Base-by-base conservation (phyloP, 2,888 invertebrate genomes). In the Agrotis segetum region DNA sequence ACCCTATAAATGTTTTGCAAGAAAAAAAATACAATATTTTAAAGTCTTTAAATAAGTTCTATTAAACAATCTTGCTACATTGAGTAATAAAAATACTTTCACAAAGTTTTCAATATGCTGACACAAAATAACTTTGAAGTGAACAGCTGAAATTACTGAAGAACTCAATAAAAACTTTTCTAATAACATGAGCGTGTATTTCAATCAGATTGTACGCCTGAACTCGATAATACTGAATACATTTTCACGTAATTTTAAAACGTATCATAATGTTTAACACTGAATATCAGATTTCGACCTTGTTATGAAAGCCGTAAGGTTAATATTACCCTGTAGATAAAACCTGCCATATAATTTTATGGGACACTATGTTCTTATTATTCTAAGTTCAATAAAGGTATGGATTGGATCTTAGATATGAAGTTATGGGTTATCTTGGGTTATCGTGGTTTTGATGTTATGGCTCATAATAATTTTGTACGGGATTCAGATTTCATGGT, bases 271-370 rank as follows among this genome's bases (percentile, higher is more conserved):
- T 17, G 16, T 56, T 63, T 34, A 2, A 14, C 24, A 60, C 63
- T 76, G 71, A 81, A 79, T 76, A 79, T 64, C 63, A 67, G 67
- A 84, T 88, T 82, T 81, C 71, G 63, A 74, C 75, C 67, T 80
- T 81, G 80, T 71, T 61, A 77, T 75, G 50, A 67, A 70, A 64
- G 66, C 58, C 14, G 50, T 85, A 85, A 82, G 84, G 85, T 79
- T 79, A 67, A 73, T 80, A 84, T 82, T 83, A 70, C 71, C 68
- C 75, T 69, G 58, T 69, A 62, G 67, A 76, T 67, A 77, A 78
- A 79, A 75, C 63, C 72, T 46, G 63, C 61, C 82, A 80, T 88
- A 88, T 87, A 85, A 88, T 83, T 87, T 88, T 85, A 88, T 85
- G 82, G 67, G 65, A 49, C 52, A 69, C 76, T 86, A 77, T 84